Conservation (phyloP, 1,140 invertebrate species). For the Drosophila chauvacae region DNA sequence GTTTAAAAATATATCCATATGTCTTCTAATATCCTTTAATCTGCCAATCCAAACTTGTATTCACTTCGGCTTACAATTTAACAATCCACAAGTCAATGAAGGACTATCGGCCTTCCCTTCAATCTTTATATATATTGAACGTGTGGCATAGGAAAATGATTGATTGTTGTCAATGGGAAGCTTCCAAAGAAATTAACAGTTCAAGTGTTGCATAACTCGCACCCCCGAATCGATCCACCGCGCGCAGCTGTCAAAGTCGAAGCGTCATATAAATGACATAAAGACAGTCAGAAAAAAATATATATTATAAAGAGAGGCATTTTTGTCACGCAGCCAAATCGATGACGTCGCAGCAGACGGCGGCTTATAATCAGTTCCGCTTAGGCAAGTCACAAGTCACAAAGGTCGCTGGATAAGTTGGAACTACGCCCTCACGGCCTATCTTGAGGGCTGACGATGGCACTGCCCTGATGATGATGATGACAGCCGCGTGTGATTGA, state of each 20-base stretch:
- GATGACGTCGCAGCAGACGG: constrained; percentile 68
- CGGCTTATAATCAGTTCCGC: constrained; percentile 77
- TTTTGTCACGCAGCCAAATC: constrained; percentile 75
- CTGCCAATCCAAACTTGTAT: constrained; percentile 2
- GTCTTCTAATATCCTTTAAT: background rate
- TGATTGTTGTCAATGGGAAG: constrained; percentile 56
- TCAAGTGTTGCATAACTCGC: constrained; percentile 51
- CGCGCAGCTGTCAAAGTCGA: constrained; percentile 72
- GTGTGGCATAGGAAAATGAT: constrained; percentile 54
- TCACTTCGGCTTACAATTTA: constrained; percentile 2
- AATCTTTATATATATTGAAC: constrained; percentile 11
- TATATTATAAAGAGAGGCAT: constrained; percentile 20
- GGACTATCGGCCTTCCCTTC: background rate
- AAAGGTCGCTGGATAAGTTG: constrained; percentile 53
- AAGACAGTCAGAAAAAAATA: constrained; percentile 41
- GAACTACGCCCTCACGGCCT: constrained; percentile 61
- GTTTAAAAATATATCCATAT: background rate
- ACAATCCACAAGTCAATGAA: background rate
- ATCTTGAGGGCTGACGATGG: constrained; percentile 35
- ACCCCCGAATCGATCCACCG: constrained; percentile 42
- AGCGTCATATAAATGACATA: constrained; percentile 77
- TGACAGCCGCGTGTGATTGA: constrained; percentile 82
- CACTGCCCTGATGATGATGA: constrained; percentile 63
- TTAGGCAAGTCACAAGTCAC: constrained; percentile 68
- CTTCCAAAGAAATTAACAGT: constrained; percentile 61